Evolutionary conservation across 2,888 invertebrate genomes (phyloP).

Genomic region (Volucella zonaria): DNA sequence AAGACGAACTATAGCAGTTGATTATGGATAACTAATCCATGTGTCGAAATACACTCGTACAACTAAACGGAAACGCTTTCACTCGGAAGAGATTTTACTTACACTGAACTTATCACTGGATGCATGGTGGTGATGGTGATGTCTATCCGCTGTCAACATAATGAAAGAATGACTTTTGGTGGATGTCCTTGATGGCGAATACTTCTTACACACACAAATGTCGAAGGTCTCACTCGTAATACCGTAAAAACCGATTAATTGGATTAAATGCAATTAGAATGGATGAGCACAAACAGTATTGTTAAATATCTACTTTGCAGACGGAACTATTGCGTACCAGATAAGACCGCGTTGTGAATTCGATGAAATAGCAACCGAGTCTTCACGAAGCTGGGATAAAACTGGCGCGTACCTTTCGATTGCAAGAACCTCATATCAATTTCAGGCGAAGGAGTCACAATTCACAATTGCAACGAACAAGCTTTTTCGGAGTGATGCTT

Average conservation of each 20-base stretch:
- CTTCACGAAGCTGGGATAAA: slow-evolving; percentile 32
- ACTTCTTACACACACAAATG: slow-evolving; percentile 16
- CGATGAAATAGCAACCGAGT: slow-evolving; percentile 24
- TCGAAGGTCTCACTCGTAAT: slow-evolving; percentile 23
- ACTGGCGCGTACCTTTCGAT: slow-evolving; percentile 43
- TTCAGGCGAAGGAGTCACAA: slow-evolving; percentile 13
- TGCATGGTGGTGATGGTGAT: slow-evolving; percentile 61
- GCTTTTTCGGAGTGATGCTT: slow-evolving; percentile 69
- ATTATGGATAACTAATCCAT: slow-evolving; percentile 38
- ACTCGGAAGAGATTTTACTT: slow-evolving; percentile 49
- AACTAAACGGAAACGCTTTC: slow-evolving; percentile 23
- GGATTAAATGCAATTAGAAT: slow-evolving; percentile 49
- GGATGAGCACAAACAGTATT: slow-evolving; percentile 17
- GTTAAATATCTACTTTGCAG: slow-evolving; percentile 15
- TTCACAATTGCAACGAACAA: slow-evolving; percentile 34
- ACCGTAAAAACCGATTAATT: slow-evolving; percentile 45
- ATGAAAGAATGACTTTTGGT: slow-evolving; percentile 11
- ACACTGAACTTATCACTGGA: slow-evolving; percentile 69
- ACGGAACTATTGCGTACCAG: slow-evolving; percentile 36
- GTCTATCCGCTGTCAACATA: slow-evolving; percentile 63
- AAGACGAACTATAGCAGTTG: slow-evolving; percentile 31
- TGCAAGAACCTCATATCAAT: slow-evolving; percentile 40
- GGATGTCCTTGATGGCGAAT: slow-evolving; percentile 31
- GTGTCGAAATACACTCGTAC: background rate
- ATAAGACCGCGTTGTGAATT: background rate